Base-by-base conservation (phyloP, 2,888 invertebrate genomes). In the Ophion costatus region DNA sequence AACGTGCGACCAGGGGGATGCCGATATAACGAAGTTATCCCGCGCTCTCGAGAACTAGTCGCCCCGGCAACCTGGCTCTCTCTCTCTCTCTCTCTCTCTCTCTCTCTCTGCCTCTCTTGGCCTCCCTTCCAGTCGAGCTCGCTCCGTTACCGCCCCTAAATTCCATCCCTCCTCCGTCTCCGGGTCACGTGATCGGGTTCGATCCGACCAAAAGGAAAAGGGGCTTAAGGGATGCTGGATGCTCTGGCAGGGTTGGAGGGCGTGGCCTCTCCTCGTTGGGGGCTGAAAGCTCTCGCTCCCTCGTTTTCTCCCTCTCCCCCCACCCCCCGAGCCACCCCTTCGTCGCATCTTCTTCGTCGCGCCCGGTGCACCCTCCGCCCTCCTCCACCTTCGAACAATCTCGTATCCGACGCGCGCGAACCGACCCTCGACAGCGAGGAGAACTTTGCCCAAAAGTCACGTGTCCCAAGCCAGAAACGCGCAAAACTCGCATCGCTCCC, bases 221-320 rank as follows among this genome's bases (percentile, higher is more conserved):
- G 80, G 87, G 87, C 87, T 83, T 86, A 89, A 86, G 80, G 90
- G 94, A 96, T 95, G 94, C 96, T 96, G 96, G 85, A 95, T 94
- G 84, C 95, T 95, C 93, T 94, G 95, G 93, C 95, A 96, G 94
- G 95, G 96, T 91, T 95, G 95, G 91, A 95, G 95, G 92, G 96
- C 96, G 94, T 95, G 95, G 95, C 95, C 95, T 90, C 94, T 10
- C 95, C 87, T 94, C 95, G 96, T 92, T 76, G 76, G 95, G 86
- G 95, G 95, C 91, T 91, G 92, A 92, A 91, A 91, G 90, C 90
- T 90, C 89, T 86, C 38, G 87, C 87, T 59, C 71, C 71, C 56
- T 63, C 45, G 51, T 64, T 63, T 51, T 64, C 45, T n/a, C 57
- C 38, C 33, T 29, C 56, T 20, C 71, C 61, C 22, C 42, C 33